phyloP scores from a whole-genome alignment of 2,888 invertebrate genomes.

The Heliconius ethilla region DNA sequence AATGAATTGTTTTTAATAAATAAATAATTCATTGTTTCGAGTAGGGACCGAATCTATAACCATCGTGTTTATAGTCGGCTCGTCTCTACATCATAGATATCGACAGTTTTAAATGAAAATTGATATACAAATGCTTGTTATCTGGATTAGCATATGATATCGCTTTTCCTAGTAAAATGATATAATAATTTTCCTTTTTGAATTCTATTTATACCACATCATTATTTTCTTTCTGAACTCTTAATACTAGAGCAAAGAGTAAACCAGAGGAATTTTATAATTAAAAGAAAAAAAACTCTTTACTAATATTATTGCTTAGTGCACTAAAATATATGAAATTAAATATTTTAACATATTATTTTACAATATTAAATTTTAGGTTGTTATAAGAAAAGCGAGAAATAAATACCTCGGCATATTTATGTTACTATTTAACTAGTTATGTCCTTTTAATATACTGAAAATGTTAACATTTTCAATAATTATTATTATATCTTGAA shows the following conservation, averaged over 20 bases:
- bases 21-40: background rate
- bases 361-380: too few relatives aligned
- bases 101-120: background rate
- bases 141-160: background rate
- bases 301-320: background rate
- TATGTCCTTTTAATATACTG: background rate
- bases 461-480: background rate
- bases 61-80: background rate
- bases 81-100: background rate
- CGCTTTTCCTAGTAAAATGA: background rate
- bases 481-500: background rate
- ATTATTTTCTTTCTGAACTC: too few relatives aligned
- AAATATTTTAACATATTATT: too few relatives aligned
- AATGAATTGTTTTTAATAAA: too few relatives aligned
- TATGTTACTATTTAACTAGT: background rate
- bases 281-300: background rate
- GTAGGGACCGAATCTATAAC: background rate
- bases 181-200: too few relatives aligned
- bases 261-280: background rate
- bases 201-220: too few relatives aligned
- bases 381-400: too few relatives aligned
- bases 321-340: too few relatives aligned
- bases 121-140: background rate
- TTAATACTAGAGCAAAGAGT: too few relatives aligned
- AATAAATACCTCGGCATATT: too few relatives aligned